Percentiles rank a stretch among this genome's conserved stretches.
Evolutionary conservation across 2,113 vertebrate genomes (phyloP).

Genomic region (Caranx melampygus): DNA sequence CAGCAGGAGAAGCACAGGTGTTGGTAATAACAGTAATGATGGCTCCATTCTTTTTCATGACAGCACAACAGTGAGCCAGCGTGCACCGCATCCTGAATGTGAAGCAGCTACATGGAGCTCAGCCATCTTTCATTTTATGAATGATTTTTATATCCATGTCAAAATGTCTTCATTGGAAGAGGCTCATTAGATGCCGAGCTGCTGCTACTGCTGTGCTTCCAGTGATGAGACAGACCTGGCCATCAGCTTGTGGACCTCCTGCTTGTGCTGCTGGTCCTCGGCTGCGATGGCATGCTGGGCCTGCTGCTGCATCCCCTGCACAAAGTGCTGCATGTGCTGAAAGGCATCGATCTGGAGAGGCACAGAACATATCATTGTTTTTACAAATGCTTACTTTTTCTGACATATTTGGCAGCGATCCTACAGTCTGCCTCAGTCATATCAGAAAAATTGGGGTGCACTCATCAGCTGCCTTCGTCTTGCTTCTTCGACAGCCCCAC

Average conservation of each 20-base stretch:
- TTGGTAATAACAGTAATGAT: not conserved
- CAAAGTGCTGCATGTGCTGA: slow-evolving; percentile 99
- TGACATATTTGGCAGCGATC: not conserved
- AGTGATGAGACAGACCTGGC: slow-evolving; percentile 87
- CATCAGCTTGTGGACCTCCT: slow-evolving; percentile 98
- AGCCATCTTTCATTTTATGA: not conserved
- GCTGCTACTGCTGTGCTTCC: not conserved
- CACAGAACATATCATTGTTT: slow-evolving; percentile 2
- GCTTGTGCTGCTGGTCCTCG: slow-evolving; percentile 96
- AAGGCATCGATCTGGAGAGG: slow-evolving; percentile 92
- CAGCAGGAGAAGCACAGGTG: not conserved
- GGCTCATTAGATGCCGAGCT: not conserved
- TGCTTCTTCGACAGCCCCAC: not conserved
- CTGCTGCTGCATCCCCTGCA: slow-evolving; percentile 96
- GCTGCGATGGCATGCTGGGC: slow-evolving; percentile 93
- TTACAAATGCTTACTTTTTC: not conserved
- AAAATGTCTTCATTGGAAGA: not conserved
- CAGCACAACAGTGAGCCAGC: not conserved
- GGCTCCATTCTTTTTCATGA: not conserved
- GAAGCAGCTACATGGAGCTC: not conserved
- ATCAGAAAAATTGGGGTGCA: not conserved
- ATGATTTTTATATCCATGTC: not conserved
- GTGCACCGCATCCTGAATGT: not conserved
- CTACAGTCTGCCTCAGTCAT: too few relatives aligned
- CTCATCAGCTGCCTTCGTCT: not conserved